Base-by-base conservation (phyloP, 2,888 invertebrate genomes). In the Pollenia griseotomentosa region DNA sequence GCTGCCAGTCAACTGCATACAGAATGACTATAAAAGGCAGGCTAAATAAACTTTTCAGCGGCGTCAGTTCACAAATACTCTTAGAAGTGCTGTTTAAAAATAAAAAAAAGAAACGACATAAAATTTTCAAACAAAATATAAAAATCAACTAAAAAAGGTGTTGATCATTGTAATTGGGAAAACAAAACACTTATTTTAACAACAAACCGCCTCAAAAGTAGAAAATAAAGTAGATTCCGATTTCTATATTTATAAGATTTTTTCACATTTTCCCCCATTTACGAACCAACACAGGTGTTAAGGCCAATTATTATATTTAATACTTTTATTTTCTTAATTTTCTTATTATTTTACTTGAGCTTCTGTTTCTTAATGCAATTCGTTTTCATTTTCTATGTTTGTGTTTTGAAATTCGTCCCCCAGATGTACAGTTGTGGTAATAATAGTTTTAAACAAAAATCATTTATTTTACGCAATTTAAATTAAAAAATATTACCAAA, bases 11-110 rank as follows among this genome's bases (percentile, higher is more conserved):
- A 33, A 48, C 57, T 65, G 63, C 63, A 55, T 14, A 42, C 23
- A 53, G 23, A 57, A 78, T 33, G 77, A 12, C 77, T 23, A 66
- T 78, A 78, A 78, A 66, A 66, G 77, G 66, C 33, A 33, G 14
- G 6, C 46, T 44, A 55, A 55, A 33, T 42, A 46, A 65, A 65
- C 5, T 10, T 75, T 51, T 51, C 14, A 53, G 55, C 40, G 42
- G 51, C 42, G 63, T 12, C 12, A 63, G 63, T 16, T 65, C 40
- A 48, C 46, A 74, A 74, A 40, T 42, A 14, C 40, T 33, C 16
- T 73, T 42, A 48, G 59, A 46, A 6, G 23, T 40, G 74, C 8
- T 63, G 6, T 10, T 14, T 33, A 6, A 33, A 33, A 33, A 33
- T 33, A 6, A 33, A 33, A 33, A 33, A 33, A 33, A 33, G 33